A percentile compares a stretch with the other conserved stretches of the same genome.
phyloP scores from a whole-genome alignment of 2,797 vertebrate genomes.

The Melopsittacus undulatus region DNA sequence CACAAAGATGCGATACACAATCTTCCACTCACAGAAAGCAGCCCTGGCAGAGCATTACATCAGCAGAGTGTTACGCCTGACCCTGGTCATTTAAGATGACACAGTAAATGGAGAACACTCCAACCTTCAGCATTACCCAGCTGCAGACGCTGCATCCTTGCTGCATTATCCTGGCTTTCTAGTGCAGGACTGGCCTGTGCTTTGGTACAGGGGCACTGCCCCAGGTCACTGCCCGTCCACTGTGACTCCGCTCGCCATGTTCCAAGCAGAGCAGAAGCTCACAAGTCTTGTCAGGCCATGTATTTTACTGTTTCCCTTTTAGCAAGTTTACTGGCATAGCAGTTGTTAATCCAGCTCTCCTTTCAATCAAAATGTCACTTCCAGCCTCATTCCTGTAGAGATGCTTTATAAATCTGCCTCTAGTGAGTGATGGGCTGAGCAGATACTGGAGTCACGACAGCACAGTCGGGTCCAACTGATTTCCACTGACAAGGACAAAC shows the following conservation, averaged over 20 bases:
- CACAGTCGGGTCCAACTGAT: neutral
- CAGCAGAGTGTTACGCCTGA: neutral
- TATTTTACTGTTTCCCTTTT: neutral
- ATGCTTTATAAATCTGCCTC: conserved; percentile 9
- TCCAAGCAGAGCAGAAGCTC: rapidly evolving
- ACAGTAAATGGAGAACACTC: neutral
- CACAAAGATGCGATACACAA: neutral
- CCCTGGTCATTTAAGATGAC: neutral
- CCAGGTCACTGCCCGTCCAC: rapidly evolving
- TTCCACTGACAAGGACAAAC: conserved; percentile 10
- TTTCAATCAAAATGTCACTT: neutral
- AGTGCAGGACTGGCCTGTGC: neutral
- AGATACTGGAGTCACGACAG: neutral
- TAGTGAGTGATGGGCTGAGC: neutral
- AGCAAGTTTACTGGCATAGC: neutral
- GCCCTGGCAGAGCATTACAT: neutral
- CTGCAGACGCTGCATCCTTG: neutral
- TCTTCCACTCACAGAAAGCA: neutral
- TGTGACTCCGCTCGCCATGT: rapidly evolving
- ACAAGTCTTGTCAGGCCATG: neutral
- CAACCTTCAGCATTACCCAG: neutral
- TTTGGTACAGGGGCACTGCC: neutral
- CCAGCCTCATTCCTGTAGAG: neutral
- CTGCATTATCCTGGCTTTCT: neutral
- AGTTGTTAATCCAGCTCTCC: neutral